Conservation (phyloP, 2,797 vertebrate species). For the Periparus ater region DNA sequence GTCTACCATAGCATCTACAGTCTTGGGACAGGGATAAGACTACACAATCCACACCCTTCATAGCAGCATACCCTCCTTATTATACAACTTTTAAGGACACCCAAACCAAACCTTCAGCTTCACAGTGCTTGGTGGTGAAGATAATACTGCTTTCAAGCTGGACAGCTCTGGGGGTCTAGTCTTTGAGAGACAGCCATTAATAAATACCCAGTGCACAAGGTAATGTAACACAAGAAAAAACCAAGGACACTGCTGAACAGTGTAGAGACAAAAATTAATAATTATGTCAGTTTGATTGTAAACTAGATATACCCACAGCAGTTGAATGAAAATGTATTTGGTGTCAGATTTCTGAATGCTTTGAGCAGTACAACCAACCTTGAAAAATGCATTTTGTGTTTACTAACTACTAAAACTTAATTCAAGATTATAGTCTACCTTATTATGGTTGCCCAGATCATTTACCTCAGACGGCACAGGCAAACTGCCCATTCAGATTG, state of each 20-base stretch:
- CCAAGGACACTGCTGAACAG: not conserved
- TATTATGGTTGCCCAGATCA: not conserved
- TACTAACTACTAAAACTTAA: not conserved
- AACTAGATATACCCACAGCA: not conserved
- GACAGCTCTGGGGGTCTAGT: not conserved
- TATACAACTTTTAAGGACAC: not conserved
- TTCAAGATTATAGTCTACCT: not conserved
- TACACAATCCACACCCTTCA: not conserved
- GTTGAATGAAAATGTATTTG: not conserved
- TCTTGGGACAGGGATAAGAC: not conserved
- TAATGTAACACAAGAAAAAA: not conserved
- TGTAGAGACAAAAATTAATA: not conserved
- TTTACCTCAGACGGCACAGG: not conserved
- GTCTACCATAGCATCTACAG: not conserved
- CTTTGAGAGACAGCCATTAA: not conserved
- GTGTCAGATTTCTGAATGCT: not conserved
- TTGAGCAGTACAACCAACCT: not conserved
- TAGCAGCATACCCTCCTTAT: not conserved
- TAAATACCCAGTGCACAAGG: not conserved
- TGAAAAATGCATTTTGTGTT: not conserved
- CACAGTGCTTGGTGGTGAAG: not conserved
- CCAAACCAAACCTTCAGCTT: not conserved
- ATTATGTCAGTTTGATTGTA: not conserved
- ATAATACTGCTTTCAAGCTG: not conserved
- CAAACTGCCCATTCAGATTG: not conserved